Base-by-base conservation (phyloP, 2,113 vertebrate species). In the Brachionichthys hirsutus region DNA sequence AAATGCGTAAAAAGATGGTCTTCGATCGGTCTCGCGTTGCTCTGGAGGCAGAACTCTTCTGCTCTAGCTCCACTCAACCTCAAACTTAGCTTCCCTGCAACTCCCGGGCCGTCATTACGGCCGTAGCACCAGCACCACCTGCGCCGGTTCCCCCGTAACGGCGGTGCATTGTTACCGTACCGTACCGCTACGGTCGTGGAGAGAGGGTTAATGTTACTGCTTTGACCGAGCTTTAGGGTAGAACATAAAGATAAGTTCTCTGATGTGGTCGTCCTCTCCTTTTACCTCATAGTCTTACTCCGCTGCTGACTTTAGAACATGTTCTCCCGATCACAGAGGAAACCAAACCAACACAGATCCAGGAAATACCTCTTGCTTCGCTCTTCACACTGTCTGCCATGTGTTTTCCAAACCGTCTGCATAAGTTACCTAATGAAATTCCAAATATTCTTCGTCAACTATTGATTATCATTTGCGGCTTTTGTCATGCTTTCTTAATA, bases 1-100 rank as follows among this genome's bases (percentile, higher is more conserved):
- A 68, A 73, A 67, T 44, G 67, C 63, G 35, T 62, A 73, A 61
- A 66, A 79, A 67, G 66, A 51, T 80, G 63, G 59, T 51, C 57
- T 64, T 71, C 19, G n/a, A 64, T 46, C 9, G 7, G 73, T 58
- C 50, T 36, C 12, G 41, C 16, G 60, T 46, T 48, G 50, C 50
- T 60, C 38, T 5, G n/a, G 58, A 22, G 1, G 47, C 20, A 17
- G 55, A 22, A 58, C 24, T 14, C 0, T 2, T 53, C 62, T 59
- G 48, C 48, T 66, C 69, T 63, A 75, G 73, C 71, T n/a, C 72
- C 45, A 18, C 48, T 45, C 66, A 61, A 74, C 77, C 38, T 53
- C 35, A 18, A 56, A 40, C 65, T 10, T 20, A 63, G 22, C 53
- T 62, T 54, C 46, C 71, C 67, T 45, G 16, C 48, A 51, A 42